Base-by-base conservation (phyloP, 2,888 invertebrate genomes). In the Cheiracanthium punctorium region DNA sequence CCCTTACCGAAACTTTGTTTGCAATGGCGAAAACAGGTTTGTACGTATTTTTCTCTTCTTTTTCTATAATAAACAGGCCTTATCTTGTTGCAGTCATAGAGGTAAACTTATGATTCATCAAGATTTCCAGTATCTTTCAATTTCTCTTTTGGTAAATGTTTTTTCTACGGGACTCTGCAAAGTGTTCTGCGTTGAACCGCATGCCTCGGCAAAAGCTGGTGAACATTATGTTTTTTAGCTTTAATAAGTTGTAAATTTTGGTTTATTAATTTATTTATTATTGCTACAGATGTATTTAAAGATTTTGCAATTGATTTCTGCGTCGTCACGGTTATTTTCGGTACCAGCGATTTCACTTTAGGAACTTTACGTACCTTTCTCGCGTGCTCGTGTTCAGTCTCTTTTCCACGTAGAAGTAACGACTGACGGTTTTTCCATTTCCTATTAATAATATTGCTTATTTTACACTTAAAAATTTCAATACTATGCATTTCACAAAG, bases 1-100 rank as follows among this genome's bases (percentile, higher is more conserved):
- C 69, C 69, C 69, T 69, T 69, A 69, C 69, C 30, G 37, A 69
- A 69, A 33, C 69, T 69, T 69, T 69, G 30, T 69, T 69, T 69
- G 37, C 69, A 69, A 30, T 69, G 32, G 14, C 32, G 10, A 20
- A 7, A 33, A 14, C 69, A 69, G 69, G 69, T 69, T 69, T 69
- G 69, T 69, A 32, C 69, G 30, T 69, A 37, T 69, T 69, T 64
- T 28, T 1, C 64, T 64, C 20, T 64, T 64, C n/a, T 20, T 64
- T 64, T 64, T 20, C 64, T 12, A 28, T 28, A 64, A 64, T 58
- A 58, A 58, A 20, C 5, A 24, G 5, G 5, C 14, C 12, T 69
- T 14, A 30, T 0, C 30, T 69, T 32, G 29, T 32, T 69, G 69
- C 20, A 69, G 69, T 69, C 30, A 28, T 33, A 30, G 28, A 14